phyloP scores from a whole-genome alignment of 1,140 invertebrate genomes.

The Helicoverpa zea region DNA sequence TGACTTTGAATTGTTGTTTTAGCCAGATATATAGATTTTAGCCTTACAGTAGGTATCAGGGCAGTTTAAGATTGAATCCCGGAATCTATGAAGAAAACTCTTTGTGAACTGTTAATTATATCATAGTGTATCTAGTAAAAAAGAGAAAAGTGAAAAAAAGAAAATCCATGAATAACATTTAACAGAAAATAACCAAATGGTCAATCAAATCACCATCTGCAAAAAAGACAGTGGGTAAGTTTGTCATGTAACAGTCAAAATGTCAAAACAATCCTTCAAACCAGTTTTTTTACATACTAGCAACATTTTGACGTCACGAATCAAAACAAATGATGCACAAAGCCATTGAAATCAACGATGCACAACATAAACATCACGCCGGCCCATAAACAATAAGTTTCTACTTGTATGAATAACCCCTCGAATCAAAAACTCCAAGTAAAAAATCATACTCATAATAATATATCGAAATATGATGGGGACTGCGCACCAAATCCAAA shows the following conservation, averaged over 20 bases:
- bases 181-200: neutral
- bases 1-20: neutral
- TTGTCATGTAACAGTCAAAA: neutral
- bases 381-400: constrained; percentile 34
- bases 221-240: neutral
- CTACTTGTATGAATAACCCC: constrained; percentile 32
- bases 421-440: constrained; percentile 15
- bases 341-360: constrained; percentile 43
- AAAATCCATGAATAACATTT: neutral
- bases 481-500: neutral
- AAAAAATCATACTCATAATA: constrained; percentile 46
- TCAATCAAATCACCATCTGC: neutral
- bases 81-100: too few species aligned
- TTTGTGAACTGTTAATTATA: too few species aligned
- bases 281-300: constrained; percentile 14
- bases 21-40: too few species aligned
- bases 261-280: neutral
- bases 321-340: constrained; percentile 33
- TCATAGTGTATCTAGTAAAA: neutral
- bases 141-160: too few species aligned
- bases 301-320: constrained; percentile 9
- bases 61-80: too few species aligned
- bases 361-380: constrained; percentile 42
- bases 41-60: too few species aligned
- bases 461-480: constrained; percentile 44